Evolutionary conservation across 2,113 vertebrate genomes (phyloP).

Genomic region (Upupa epops): DNA sequence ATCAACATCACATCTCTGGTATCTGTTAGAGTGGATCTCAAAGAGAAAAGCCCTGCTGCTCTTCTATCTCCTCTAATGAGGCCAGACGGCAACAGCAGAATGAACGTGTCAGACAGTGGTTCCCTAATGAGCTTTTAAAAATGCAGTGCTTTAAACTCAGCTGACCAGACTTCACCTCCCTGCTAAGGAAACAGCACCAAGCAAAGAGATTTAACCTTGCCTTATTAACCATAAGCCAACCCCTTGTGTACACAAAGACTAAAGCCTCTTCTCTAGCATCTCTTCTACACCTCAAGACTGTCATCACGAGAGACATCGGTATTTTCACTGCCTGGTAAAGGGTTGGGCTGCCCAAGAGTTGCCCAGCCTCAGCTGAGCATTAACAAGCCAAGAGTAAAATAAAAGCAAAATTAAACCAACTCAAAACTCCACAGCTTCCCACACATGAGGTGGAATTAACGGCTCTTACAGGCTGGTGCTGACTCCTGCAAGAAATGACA

Average conservation of each 20-base stretch:
- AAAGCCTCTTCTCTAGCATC: neutral
- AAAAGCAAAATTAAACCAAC: no score
- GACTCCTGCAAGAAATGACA: neutral
- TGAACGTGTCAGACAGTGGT: neutral
- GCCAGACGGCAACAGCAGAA: neutral
- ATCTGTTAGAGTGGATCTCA: neutral
- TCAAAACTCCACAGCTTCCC: fast-evolving
- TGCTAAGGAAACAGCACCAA: neutral
- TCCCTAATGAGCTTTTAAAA: neutral
- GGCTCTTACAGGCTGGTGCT: neutral
- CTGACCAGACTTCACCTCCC: neutral
- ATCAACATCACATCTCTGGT: neutral
- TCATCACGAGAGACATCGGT: neutral
- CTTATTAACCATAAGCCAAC: neutral
- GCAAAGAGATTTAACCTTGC: neutral
- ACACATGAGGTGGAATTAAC: neutral
- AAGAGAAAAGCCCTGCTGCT: neutral
- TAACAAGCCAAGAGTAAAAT: neutral
- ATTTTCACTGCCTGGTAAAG: neutral
- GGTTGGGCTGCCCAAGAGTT: neutral
- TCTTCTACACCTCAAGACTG: neutral
- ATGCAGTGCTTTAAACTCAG: neutral
- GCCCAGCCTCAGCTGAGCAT: neutral
- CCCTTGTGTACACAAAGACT: neutral
- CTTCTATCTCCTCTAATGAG: neutral